Evolutionary conservation across 2,888 invertebrate genomes (phyloP), one percentile per base, ranked within the genome.

Genomic region (Bimastos eiseni): DNA sequence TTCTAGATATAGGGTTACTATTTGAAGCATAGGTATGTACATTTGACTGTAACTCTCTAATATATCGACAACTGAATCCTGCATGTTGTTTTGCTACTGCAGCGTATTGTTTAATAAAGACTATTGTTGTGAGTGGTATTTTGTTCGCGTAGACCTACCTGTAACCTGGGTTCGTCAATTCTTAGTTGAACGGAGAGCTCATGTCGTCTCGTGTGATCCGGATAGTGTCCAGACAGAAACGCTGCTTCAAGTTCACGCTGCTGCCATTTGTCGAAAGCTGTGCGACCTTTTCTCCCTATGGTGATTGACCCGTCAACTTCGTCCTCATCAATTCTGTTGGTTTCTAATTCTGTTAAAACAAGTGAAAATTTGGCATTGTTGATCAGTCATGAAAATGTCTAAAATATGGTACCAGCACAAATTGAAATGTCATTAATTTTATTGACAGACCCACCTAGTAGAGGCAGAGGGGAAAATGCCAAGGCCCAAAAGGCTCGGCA

Each of bases 201-300:
- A 34, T 33, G 84, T 84, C 84, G n/a, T 33, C 19, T 33, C 2
- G 4, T 84, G 24, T 15, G 84, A 34, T 86, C 86, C 21, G 86
- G 86, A 24, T 86, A 86, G 37, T 86, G 86, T 36, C 36, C 34
- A 24, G 86, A 34, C 17, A 86, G 86, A 15, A 86, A 86, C 5
- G 37, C 86, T 15, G 21, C 1, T 36, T 86, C 86, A 3, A 86
- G 86, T 37, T 37, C 37, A 34, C 24, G 1, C 19, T 13, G 6
- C 86, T 86, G 86, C 86, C 86, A 86, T 33, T 15, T 86, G 36
- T 17, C 86, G 86, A 86, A 86, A 34, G 86, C 86, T 34, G 37
- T 34, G 21, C 37, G 86, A 3, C 86, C 37, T 86, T 70, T 70
- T 11, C 70, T 0, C 70, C n/a, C 70, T n/a, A 30, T 70, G 70